Base-by-base conservation (phyloP, 2,888 invertebrate genomes). In the Antheraea assamensis region DNA sequence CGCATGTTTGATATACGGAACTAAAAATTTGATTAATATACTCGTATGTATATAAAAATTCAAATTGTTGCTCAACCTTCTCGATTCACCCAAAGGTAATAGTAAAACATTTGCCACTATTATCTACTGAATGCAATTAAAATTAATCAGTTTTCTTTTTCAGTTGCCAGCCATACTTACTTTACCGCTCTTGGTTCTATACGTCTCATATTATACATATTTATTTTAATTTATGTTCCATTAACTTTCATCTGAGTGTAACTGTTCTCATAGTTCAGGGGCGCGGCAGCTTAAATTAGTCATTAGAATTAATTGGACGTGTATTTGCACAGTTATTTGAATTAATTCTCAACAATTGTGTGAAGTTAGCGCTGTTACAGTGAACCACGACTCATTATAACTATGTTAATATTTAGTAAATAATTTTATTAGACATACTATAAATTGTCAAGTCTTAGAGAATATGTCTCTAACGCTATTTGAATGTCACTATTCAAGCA, bases 251-350 rank as follows among this genome's bases (percentile, higher is more conserved):
- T 64, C 17, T 24, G 30, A 30, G 30, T 17, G 27, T 64, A 30
- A 30, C 2, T 30, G 30, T 64, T 21, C 47, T 66, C 17, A 17
- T 42, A 68, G 24, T 21, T 35, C 31, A 27, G 35, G 35, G 68
- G 68, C 71, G 76, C 30, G 73, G 35, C 64, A 64, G 49, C 66
- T 75, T 71, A 74, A 81, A 79, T 80, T 74, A 76, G 52, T 76
- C 77, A 72, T 78, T 76, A 71, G 75, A 72, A 71, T 52, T 76
- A 81, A 82, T 81, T 80, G 78, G 47, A 21, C 71, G 75, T 73
- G 71, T 75, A 35, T 75, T 79, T 70, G 42, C 75, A 72, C 77
- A 78, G 79, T 80, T 76, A 79, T 77, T 75, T 64, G 74, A 76
- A 64, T 74, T 75, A 76, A 70, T 73, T 77, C 76, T 79, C 76